Conservation (phyloP, 2,888 invertebrate genomes). For the Siphonodentalium dalli region DNA sequence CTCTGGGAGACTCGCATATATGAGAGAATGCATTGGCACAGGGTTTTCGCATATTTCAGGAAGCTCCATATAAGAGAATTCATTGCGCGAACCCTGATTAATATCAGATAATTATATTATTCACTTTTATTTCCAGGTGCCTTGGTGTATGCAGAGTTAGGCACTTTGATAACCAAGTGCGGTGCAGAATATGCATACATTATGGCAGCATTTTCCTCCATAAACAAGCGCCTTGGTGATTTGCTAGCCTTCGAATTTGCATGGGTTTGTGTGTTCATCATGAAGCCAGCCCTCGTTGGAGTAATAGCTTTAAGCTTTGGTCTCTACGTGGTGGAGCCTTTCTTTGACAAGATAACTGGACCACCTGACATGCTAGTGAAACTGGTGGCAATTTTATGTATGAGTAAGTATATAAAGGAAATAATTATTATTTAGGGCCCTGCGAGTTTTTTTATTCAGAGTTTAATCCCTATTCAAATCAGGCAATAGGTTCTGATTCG, state of each 20-base stretch:
- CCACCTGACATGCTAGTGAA: constrained; percentile 43
- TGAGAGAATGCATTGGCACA: too few relatives aligned
- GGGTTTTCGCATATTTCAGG: too few relatives aligned
- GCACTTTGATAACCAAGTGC: constrained; percentile 80
- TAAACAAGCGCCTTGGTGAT: constrained; percentile 62
- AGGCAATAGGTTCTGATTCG: too few relatives aligned
- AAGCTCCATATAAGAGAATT: too few relatives aligned
- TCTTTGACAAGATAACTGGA: constrained; percentile 52
- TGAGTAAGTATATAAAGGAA: constrained; percentile 41
- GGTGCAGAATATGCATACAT: constrained; percentile 82
- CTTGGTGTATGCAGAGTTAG: constrained; percentile 81
- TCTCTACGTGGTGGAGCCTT: constrained; percentile 54
- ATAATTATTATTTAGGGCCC: not conserved
- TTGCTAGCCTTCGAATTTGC: constrained; percentile 70
- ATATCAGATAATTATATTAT: too few relatives aligned
- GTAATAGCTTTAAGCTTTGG: constrained; percentile 68
- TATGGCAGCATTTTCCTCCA: constrained; percentile 41
- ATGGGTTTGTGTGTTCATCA: constrained; percentile 65
- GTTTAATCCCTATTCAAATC: not conserved
- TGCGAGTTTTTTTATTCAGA: not conserved
- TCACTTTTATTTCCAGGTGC: constrained; percentile 76
- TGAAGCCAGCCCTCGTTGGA: constrained; percentile 65
- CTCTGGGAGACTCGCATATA: too few relatives aligned
- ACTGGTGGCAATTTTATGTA: constrained; percentile 42
- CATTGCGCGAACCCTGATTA: too few relatives aligned